Evolutionary conservation across 2,797 vertebrate species (phyloP).

Genomic region (Thaleichthys pacificus): DNA sequence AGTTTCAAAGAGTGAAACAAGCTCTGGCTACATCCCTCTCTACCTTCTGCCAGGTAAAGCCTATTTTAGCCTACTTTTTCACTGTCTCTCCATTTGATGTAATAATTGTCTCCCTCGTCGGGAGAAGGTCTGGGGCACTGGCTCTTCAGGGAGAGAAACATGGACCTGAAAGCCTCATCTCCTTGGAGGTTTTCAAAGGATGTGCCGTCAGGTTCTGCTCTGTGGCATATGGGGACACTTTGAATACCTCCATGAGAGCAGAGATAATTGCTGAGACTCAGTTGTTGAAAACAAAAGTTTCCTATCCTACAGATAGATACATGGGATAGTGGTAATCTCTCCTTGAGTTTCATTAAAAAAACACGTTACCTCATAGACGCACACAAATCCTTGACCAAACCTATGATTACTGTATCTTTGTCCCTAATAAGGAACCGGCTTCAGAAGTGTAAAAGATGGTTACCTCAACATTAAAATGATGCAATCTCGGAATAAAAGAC

Average conservation of each 20-base stretch:
- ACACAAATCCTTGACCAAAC: conserved; percentile 42
- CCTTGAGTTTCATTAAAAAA: conserved; percentile 48
- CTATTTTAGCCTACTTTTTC: conserved; percentile 32
- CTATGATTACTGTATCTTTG: conserved; percentile 49
- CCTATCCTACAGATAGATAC: conserved; percentile 57
- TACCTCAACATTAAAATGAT: conserved; percentile 46
- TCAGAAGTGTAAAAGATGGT: conserved; percentile 35
- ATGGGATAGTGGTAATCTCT: conserved; percentile 45
- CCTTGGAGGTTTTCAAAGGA: conserved; percentile 57
- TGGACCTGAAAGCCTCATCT: conserved; percentile 43
- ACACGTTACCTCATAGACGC: conserved; percentile 24
- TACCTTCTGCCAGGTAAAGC: conserved; percentile 52
- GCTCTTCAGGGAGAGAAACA: conserved; percentile 39
- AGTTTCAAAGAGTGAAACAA: conserved; percentile 45
- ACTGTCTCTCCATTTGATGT: conserved; percentile 53
- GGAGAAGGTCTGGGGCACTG: conserved; percentile 47
- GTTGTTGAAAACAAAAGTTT: conserved; percentile 56
- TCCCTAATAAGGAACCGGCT: conserved; percentile 41
- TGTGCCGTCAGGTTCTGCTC: conserved; percentile 62
- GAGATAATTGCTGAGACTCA: conserved; percentile 65
- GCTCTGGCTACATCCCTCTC: conserved; percentile 39
- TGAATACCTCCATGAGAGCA: conserved; percentile 46
- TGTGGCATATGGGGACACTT: conserved; percentile 70
- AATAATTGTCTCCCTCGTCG: conserved; percentile 54
- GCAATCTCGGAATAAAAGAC: conserved; percentile 26